Base-by-base conservation (phyloP, 2,113 vertebrate species). In the Plectropomus leopardus region DNA sequence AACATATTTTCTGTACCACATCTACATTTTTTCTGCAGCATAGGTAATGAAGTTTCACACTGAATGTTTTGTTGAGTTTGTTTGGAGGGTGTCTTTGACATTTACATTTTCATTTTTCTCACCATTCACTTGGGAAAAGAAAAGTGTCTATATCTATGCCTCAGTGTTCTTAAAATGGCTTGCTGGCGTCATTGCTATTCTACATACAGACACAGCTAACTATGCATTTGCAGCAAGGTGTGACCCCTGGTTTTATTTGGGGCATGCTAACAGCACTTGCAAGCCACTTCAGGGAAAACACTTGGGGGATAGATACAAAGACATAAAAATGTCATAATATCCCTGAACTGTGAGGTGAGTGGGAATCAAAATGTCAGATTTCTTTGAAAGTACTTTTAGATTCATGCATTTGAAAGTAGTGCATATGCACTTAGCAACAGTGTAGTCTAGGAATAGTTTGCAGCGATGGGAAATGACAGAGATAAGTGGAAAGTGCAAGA, bases 361-460 rank as follows among this genome's bases (percentile, higher is more conserved):
- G 40, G 3, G 26, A 84, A 66, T 50, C 40, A 36, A 63, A 72
- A 69, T 63, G 63, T 73, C 53, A 66, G 17, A 21, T 51, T 40
- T 32, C 47, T 51, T 34, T 24, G 13, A 32, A 34, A n/a, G n/a
- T 36, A n/a, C 5, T 15, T 34, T 74, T 47, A 32, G 10, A 68
- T 55, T 42, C 6, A 55, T 67, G 36, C 34, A 59, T 51, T 59
- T 65, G 2, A 15, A 58, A 28, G 14, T 8, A 10, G 5, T 36
- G 24, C 7, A 30, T 45, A 32, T 34, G 28, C 16, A 72, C 7
- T 26, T 34, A 40, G 16, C n/a, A 26, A 21, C 40, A 69, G 15
- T 24, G 17, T 5, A 59, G 60, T 59, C 13, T 19, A 40, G 53
- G 15, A 66, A 72, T 10, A 42, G 15, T 44, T 32, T 14, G 21